Base-by-base conservation (phyloP, 2,797 vertebrate genomes). In the Acipenser transmontanus region DNA sequence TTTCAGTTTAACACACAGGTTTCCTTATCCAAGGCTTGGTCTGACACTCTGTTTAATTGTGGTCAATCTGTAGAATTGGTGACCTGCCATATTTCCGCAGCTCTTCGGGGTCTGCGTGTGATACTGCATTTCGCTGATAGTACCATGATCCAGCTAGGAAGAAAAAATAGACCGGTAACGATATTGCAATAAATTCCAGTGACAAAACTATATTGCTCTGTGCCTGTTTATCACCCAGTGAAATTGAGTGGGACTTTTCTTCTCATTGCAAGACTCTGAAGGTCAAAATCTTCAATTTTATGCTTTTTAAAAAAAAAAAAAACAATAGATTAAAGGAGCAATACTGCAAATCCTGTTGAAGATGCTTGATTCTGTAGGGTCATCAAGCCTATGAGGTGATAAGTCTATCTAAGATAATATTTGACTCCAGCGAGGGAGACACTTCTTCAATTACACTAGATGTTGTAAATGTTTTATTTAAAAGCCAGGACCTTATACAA, bases 241-340 rank as follows among this genome's bases (percentile, higher is more conserved):
- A 56, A 67, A 78, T 76, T 52, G 65, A 77, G 78, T 71, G 59
- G 63, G 49, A 59, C 62, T 69, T 74, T 75, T 68, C 68, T 64
- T 72, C 8, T 50, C 17, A 50, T 57, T 50, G 62, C 70, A 66
- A 65, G 66, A 57, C 7, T 59, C 11, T 50, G 60, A 80, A 75
- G 70, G 77, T 72, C 72, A 72, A 10, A 67, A 61, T 74, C 73
- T 67, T 69, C 52, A 57, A 69, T 34, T 34, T 34, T 34, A 34
- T 34, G 34, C 4, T 34, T 34, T 34, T 34, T 34, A n/a, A n/a
- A n/a, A n/a, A n/a, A n/a, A n/a, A 34, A 34, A 2, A 34, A 34
- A 17, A 17, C 17, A 17, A 17, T 17, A 17, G 17, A 17, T 17
- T 34, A 34, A 34, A 34, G 34, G 34, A 4, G 4, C 34, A 34